A percentile compares a stretch with the other conserved stretches of the same genome.
Conservation (phyloP, 2,888 invertebrate species). For the Tipula vernalis region DNA sequence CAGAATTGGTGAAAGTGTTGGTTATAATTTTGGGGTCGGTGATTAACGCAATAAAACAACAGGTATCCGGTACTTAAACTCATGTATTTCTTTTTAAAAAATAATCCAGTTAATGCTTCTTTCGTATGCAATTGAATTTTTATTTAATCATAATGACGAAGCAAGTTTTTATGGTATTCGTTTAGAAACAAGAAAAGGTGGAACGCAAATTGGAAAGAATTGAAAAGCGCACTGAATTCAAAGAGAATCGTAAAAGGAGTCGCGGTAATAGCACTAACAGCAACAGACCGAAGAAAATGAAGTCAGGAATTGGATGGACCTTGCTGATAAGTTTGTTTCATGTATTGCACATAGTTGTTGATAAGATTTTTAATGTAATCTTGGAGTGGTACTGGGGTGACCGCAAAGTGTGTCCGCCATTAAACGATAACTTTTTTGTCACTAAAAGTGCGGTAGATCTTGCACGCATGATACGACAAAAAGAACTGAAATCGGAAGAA, state of each 20-base stretch:
- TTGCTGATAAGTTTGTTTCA: constrained; percentile 12
- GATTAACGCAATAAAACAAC: background rate
- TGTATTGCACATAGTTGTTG: constrained; percentile 24
- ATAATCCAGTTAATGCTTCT: background rate
- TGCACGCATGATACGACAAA: constrained; percentile 52
- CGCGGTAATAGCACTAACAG: background rate
- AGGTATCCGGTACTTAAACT: background rate
- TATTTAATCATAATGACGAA: too few species aligned
- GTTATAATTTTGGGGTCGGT: background rate
- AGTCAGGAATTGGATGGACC: constrained; percentile 6
- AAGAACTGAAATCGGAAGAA: constrained; percentile 50
- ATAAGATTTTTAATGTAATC: constrained; percentile 24
- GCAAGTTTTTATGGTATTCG: background rate
- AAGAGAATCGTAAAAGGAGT: background rate
- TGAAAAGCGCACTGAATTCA: background rate
- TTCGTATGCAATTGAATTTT: background rate
- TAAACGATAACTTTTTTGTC: constrained; percentile 28
- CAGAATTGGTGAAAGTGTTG: background rate
- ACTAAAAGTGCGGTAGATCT: constrained; percentile 53
- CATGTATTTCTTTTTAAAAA: background rate
- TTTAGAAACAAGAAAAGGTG: background rate
- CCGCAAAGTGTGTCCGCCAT: constrained; percentile 23
- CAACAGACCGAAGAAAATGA: constrained; percentile 9
- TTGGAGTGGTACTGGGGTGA: constrained; percentile 29
- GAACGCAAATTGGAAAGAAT: background rate